Evolutionary conservation across 2,888 invertebrate species (phyloP).

Genomic region (Phymatocera aterrima): DNA sequence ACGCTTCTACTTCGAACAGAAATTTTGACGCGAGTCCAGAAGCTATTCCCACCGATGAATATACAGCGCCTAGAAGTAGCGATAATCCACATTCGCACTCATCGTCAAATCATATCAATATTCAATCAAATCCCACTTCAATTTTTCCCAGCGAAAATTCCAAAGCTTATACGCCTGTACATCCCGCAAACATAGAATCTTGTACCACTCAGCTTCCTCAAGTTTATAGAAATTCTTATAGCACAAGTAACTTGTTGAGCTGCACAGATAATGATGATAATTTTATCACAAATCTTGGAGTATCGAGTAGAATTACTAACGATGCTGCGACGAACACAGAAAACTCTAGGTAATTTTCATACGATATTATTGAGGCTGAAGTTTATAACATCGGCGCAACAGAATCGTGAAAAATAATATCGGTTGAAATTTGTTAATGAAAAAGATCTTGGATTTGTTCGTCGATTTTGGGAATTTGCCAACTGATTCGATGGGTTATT

Average conservation of each 20-base stretch:
- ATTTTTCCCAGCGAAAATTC: conserved; percentile 2
- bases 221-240: conserved; percentile 47
- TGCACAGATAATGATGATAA: conserved; percentile 46
- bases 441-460: too few species aligned
- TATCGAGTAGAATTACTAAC: conserved; percentile 29
- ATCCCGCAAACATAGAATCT: conserved; percentile 24
- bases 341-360: conserved; percentile 56
- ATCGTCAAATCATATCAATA: neutral
- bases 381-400: too few species aligned
- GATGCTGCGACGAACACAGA: conserved; percentile 59
- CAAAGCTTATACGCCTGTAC: conserved; percentile 4
- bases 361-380: too few species aligned
- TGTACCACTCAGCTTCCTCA: neutral
- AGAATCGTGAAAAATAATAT: too few species aligned
- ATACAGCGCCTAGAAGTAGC: neutral
- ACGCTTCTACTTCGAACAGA: neutral
- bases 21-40: neutral
- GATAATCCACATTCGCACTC: conserved; percentile 24
- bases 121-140: neutral
- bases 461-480: too few species aligned
- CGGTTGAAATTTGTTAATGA: too few species aligned
- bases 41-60: neutral
- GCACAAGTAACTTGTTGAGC: conserved; percentile 47
- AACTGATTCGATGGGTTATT: too few species aligned
- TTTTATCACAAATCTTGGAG: conserved; percentile 21